Conservation (phyloP, 2,797 vertebrate genomes). For the Anas capensis region DNA sequence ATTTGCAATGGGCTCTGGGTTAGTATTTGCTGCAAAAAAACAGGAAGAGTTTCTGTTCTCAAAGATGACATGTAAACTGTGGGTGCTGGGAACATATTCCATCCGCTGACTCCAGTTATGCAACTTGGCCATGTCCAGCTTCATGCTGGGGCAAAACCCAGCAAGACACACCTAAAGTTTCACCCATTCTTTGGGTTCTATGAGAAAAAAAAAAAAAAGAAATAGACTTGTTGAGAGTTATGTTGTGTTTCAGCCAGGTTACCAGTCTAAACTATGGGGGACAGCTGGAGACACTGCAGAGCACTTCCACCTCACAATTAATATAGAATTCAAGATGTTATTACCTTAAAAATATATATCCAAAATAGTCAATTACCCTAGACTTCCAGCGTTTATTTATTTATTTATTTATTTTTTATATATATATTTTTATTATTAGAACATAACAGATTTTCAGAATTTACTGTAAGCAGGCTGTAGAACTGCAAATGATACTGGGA, state of each 20-base stretch:
- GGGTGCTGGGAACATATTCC: not conserved
- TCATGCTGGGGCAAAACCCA: not conserved
- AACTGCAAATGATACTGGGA: not conserved
- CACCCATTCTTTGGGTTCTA: not conserved
- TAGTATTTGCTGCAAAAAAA: not conserved
- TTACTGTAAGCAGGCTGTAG: not conserved
- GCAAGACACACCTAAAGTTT: not conserved
- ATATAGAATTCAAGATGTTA: not conserved
- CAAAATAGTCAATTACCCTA: not conserved
- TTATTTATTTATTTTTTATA: no score
- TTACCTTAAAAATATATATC: not conserved
- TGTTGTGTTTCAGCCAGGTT: not conserved
- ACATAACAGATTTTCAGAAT: not conserved
- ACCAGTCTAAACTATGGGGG: not conserved
- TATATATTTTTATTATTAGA: not conserved
- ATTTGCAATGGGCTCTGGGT: not conserved
- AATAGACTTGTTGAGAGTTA: not conserved
- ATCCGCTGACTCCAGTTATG: not conserved
- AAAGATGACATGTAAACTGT: accelerated
- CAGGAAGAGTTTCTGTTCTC: not conserved
- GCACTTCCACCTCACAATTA: not conserved
- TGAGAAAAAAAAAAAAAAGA: not conserved
- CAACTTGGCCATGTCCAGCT: not conserved
- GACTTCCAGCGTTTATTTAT: not conserved
- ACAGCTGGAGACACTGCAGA: not conserved